Evolutionary conservation across 2,113 vertebrate genomes (phyloP).

Genomic region (Malurus alboscapulatus): DNA sequence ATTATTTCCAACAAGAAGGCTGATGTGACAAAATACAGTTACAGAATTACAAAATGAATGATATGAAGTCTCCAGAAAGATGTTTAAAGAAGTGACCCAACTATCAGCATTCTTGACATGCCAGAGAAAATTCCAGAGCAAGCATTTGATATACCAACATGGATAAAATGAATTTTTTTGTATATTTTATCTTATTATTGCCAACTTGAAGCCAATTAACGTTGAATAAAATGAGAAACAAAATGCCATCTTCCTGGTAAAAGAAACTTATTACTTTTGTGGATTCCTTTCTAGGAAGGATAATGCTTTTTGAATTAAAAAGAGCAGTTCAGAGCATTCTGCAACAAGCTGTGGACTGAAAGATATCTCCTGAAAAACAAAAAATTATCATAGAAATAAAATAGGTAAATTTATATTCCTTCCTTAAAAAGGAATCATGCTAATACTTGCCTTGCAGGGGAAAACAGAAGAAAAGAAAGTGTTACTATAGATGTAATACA

Average conservation of each 20-base stretch:
- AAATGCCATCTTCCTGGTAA: not conserved
- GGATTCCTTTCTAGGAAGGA: not conserved
- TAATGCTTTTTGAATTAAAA: not conserved
- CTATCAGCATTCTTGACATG: not conserved
- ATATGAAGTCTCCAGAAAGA: constrained; percentile 1
- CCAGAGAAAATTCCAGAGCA: not conserved
- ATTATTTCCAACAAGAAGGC: constrained; percentile 11
- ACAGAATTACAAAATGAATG: not conserved
- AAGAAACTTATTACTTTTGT: not conserved
- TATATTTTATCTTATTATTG: not conserved
- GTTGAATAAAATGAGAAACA: not conserved
- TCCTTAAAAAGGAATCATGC: not conserved
- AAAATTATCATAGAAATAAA: not conserved
- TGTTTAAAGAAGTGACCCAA: not conserved
- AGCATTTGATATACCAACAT: not conserved
- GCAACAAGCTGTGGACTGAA: not conserved
- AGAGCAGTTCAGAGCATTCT: not conserved
- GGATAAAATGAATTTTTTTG: rapidly evolving
- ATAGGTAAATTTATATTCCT: not conserved
- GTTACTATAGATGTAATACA: not conserved
- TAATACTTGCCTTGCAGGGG: not conserved
- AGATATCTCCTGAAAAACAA: not conserved
- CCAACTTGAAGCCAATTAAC: not conserved
- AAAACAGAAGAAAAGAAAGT: not conserved
- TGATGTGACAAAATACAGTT: constrained; percentile 18